Percentiles rank a stretch among this genome's conserved stretches.
phyloP scores from a whole-genome alignment of 2,113 vertebrate species.

The Excalfactoria chinensis region DNA sequence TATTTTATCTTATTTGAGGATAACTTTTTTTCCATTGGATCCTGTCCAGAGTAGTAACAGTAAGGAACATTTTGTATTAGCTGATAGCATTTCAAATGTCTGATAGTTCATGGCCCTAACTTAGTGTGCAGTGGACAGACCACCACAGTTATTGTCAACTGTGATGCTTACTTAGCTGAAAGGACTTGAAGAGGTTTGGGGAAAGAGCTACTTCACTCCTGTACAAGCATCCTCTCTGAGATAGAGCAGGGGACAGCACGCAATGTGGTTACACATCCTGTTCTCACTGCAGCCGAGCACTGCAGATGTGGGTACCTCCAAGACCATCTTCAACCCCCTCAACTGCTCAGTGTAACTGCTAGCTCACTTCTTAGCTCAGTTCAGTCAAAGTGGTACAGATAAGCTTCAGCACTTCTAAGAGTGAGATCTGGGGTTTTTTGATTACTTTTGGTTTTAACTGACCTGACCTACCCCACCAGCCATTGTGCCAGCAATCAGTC shows the following conservation, averaged over 20 bases:
- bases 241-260: neutral
- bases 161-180: neutral
- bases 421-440: neutral
- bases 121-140: neutral
- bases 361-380: neutral
- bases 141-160: neutral
- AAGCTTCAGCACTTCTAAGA: neutral
- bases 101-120: neutral
- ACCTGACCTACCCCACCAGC: neutral
- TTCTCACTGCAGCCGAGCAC: neutral
- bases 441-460: neutral
- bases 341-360: neutral
- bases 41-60: neutral
- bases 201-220: neutral
- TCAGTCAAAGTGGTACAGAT: neutral
- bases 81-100: neutral
- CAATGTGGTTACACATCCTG: slow-evolving; percentile 38
- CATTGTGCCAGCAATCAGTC: neutral
- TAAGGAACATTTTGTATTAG: neutral
- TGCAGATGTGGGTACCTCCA: neutral
- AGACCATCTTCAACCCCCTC: neutral
- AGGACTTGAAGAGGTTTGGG: neutral
- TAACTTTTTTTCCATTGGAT: neutral
- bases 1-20: neutral
- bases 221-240: neutral